Conservation (phyloP, 2,888 invertebrate species). For the Aporophyla lueneburgensis region DNA sequence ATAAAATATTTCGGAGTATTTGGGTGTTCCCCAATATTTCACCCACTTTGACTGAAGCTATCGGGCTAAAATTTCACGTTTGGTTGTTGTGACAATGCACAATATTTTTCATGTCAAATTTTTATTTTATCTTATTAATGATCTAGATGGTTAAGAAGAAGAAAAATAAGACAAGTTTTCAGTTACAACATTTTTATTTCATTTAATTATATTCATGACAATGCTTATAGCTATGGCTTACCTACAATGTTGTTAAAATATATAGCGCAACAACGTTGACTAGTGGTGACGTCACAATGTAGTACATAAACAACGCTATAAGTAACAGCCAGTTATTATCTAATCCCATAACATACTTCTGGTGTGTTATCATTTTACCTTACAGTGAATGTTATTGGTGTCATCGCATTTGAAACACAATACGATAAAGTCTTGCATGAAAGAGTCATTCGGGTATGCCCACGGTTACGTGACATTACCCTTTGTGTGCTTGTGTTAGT, state of each 20-base stretch:
- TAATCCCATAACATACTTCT: constrained; percentile 79
- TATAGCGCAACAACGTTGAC: constrained; percentile 44
- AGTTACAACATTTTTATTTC: constrained; percentile 72
- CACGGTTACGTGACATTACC: background rate
- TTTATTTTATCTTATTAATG: background rate
- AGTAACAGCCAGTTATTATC: constrained; percentile 67
- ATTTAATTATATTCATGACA: constrained; percentile 70
- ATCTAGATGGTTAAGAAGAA: background rate
- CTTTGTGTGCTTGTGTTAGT: background rate
- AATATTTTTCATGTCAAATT: too few relatives aligned
- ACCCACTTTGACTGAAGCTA: too few relatives aligned
- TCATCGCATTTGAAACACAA: constrained; percentile 80
- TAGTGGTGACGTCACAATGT: constrained; percentile 49
- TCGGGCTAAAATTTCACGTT: too few relatives aligned
- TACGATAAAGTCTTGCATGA: constrained; percentile 9
- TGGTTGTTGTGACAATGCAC: too few relatives aligned
- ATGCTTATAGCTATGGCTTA: constrained; percentile 68
- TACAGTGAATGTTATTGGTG: constrained; percentile 84
- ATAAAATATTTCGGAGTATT: too few relatives aligned
- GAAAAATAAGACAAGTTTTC: constrained; percentile 44
- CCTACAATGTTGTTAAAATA: constrained; percentile 68
- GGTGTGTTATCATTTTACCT: constrained; percentile 89
- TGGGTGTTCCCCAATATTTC: too few relatives aligned
- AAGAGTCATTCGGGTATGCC: too few relatives aligned
- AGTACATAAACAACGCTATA: constrained; percentile 66